A percentile compares a stretch with the other conserved stretches of the same genome.
These are phyloP conservation scores for Crotalus horridus DNA, from an alignment of 2,113 vertebrate genomes.

Conservation along the genomic window DNA sequence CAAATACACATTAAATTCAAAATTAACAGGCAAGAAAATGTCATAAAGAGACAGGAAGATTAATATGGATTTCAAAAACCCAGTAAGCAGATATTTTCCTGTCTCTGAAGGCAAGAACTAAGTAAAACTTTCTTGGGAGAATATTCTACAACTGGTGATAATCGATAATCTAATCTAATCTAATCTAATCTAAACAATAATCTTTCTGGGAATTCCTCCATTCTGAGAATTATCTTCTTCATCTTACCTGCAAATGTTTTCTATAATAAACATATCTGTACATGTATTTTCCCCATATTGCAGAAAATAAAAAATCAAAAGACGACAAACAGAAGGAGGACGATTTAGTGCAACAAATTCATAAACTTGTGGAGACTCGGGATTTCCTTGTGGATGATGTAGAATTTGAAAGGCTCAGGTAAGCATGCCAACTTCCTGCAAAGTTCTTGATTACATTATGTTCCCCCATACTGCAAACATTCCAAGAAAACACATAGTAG, in stretches of 20 bases:
- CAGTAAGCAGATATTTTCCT: neutral
- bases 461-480: neutral
- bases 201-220: neutral
- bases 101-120: neutral
- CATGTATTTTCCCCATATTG: neutral
- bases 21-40: neutral
- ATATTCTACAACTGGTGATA: neutral
- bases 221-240: neutral
- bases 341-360: conserved; percentile 84
- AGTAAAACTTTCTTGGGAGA: neutral
- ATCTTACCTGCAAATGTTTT: neutral
- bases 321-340: conserved; percentile 82
- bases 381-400: conserved; percentile 90
- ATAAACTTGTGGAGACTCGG: conserved; percentile 87
- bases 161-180: neutral
- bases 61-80: neutral
- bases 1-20: neutral
- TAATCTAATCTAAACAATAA: neutral
- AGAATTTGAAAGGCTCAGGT: conserved; percentile 88
- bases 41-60: neutral
- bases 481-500: neutral
- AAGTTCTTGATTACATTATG: neutral
- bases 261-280: neutral
- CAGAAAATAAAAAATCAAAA: conserved; percentile 83
- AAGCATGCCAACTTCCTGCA: conserved; percentile 1